Base-by-base conservation (phyloP, 2,888 invertebrate species). In the Leptura quadrifasciata region DNA sequence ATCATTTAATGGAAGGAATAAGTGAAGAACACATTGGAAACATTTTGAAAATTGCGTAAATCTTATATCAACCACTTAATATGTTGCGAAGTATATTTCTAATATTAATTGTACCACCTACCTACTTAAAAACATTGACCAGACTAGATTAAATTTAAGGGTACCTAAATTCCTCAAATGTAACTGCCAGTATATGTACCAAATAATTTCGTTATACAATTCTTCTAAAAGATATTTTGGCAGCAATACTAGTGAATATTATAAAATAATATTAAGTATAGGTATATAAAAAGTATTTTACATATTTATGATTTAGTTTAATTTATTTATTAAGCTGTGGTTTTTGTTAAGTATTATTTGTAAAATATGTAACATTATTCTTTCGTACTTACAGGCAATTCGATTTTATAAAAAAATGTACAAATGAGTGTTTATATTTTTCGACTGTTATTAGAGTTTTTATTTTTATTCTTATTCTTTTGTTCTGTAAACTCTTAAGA, bases 321-420 rank as follows among this genome's bases (percentile, higher is more conserved):
- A 69, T 60, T 71, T 71, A 71, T 71, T 71, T 71, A 61, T 61
- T 60, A 71, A 24, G 24, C n/a, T 61, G 39, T 69, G 54, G 69
- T 35, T 58, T 35, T 47, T 61, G 71, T 71, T 61, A 71, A 71
- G 61, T 71, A 71, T 61, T 71, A 71, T 71, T 65, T 65, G 65
- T 65, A 65, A 68, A 68, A 68, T 55, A 60, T 52, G 31, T 71
- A 57, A 61, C 15, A 58, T 35, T 35, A 68, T 54, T 70, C 27
- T 69, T 58, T 71, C 35, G 71, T 71, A 71, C 71, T 71, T 71
- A 71, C 21, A 24, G 4, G 35, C 21, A 57, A 65, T 20, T 52
- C n/a, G 8, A n/a, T 39, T 70, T 47, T 58, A 9, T 60, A 24
- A 35, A 57, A 21, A 20, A 61, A 60, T 61, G 71, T 71, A 71